A percentile compares a stretch with the other conserved stretches of the same genome.
These are phyloP conservation scores for Anastatus disparis DNA, from an alignment of 1,140 invertebrate genomes.

Conservation along the genomic window DNA sequence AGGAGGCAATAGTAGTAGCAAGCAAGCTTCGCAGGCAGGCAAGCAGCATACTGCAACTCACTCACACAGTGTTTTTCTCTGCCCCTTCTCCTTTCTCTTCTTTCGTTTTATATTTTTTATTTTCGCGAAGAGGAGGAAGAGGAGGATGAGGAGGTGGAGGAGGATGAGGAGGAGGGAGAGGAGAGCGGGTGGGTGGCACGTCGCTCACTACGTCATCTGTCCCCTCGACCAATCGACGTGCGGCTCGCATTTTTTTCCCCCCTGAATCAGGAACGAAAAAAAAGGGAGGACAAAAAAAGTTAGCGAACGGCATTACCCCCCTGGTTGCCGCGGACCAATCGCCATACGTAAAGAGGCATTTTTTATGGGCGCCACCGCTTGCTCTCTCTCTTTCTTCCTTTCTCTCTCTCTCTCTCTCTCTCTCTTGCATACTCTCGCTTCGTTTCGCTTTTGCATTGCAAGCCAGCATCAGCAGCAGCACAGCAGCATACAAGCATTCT, in stretches of 20 bases:
- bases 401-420: constrained; percentile 50
- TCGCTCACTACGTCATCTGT: constrained; percentile 69
- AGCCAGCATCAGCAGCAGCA: no score
- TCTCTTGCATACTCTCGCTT: background rate
- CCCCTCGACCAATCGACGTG: constrained; percentile 68
- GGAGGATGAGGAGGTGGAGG: no score
- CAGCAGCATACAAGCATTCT: no score
- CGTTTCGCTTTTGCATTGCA: background rate
- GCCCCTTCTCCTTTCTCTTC: constrained; percentile 3
- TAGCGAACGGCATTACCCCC: constrained; percentile 64
- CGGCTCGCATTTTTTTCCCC: constrained; percentile 66
- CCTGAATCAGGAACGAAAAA: constrained; percentile 62
- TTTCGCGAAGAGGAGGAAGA: no score
- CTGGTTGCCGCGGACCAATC: constrained; percentile 67
- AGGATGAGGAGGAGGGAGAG: no score
- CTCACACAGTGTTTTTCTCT: constrained; percentile 39
- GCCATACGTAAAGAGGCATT: constrained; percentile 69
- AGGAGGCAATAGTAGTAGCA: no score
- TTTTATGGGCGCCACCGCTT: constrained; percentile 67
- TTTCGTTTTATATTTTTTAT: no score
- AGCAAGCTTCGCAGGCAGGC: no score
- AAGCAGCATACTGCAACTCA: constrained; percentile 50
- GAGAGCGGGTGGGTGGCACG: constrained; percentile 56
- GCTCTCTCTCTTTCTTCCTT: constrained; percentile 55
- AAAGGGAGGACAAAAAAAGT: constrained; percentile 55